Evolutionary conservation across 2,113 vertebrate species (phyloP), one percentile per base, ranked within the genome.

Genomic region (Pygoscelis adeliae): DNA sequence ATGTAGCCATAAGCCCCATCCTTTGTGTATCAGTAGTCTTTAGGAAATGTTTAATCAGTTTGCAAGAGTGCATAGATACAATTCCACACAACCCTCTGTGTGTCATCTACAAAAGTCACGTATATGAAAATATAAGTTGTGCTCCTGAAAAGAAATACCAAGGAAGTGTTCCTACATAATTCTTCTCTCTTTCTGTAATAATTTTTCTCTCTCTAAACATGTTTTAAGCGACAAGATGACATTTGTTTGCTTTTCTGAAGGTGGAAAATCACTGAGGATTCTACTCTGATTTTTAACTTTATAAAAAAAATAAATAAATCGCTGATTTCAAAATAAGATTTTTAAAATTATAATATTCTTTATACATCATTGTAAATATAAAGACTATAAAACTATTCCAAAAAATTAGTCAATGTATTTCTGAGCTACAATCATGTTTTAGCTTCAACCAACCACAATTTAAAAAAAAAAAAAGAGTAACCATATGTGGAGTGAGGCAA

Each of bases 31-130:
- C 65, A 94, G 44, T n/a, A 90, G 52, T 36, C 61, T 85, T 94
- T 69, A 87, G 91, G 56, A 87, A 93, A 87, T 52, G 49, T 83
- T 95, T 81, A 89, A 84, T 89, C 70, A 46, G 52, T 87, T 69
- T 76, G 70, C 66, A 58, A 76, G 56, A 61, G 26, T 30, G 36
- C 49, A 82, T 34, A 66, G 66, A 76, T 66, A 89, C 46, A 94
- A 77, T 49, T 85, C 66, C 66, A 69, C 27, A 81, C 29, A 81
- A 67, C 11, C 10, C 14, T 85, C 42, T 42, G 2, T 40, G 44
- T 16, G 36, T 65, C 65, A 91, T 46, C 56, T 72, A 20, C 38
- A 89, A 42, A 78, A 32, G 13, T 40, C 36, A 74, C 4, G 32
- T 13, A 34, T 0, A 44, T 26, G 22, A 83, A 88, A 67, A 71